Evolutionary conservation across 2,888 invertebrate genomes (phyloP).

Genomic region (Apodemia mormo): DNA sequence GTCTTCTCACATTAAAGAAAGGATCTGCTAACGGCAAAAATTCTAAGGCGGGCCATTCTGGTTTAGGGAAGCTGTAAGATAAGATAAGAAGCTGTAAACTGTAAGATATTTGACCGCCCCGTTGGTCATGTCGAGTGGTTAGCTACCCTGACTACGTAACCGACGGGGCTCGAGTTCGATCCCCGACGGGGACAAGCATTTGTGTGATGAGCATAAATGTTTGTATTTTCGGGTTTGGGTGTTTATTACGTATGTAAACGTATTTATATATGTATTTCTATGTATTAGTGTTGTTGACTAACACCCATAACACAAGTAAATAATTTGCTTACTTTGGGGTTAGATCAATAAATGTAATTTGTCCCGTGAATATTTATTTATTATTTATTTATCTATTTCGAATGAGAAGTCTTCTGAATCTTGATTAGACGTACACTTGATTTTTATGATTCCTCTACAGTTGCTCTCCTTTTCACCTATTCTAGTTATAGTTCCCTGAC

Average conservation of each 20-base stretch:
- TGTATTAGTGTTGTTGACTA: no score
- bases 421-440: constrained; percentile 24
- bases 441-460: constrained; percentile 30
- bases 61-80: constrained; percentile 18
- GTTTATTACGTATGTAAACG: no score
- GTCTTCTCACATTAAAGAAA: not conserved
- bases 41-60: constrained; percentile 25
- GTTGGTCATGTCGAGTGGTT: no score
- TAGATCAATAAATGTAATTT: no score
- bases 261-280: no score
- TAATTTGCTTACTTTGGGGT: no score
- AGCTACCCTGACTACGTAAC: no score
- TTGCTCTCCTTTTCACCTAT: constrained; percentile 30
- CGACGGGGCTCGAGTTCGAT: no score
- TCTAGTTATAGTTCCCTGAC: constrained; percentile 27
- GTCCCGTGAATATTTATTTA: constrained; percentile 12
- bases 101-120: not conserved
- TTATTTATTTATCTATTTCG: constrained; percentile 24
- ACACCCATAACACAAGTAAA: no score
- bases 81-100: constrained; percentile 14
- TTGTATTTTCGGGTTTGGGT: no score
- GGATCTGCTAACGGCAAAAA: constrained; percentile 25
- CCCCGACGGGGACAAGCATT: no score
- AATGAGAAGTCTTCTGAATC: constrained; percentile 22
- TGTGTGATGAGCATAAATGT: no score